phyloP scores from a whole-genome alignment of 1,140 invertebrate species.

The Cyphomyrmex costatus region DNA sequence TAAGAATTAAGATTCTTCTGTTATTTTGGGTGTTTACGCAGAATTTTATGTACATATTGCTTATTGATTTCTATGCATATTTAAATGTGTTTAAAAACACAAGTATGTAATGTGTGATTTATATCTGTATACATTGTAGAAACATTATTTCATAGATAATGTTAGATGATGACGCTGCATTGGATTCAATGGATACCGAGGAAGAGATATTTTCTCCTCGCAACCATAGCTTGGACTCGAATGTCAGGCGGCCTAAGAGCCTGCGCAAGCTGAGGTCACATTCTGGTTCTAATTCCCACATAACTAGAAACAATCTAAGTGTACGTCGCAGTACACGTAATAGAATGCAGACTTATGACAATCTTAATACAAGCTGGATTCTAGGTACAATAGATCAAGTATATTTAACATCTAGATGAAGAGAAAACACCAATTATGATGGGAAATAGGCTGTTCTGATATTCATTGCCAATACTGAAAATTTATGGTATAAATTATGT shows the following conservation, averaged over 20 bases:
- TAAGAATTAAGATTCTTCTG: neutral
- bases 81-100: too few relatives aligned
- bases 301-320: conserved; percentile 82
- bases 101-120: too few relatives aligned
- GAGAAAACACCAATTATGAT: neutral
- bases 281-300: conserved; percentile 75
- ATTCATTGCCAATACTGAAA: too few relatives aligned
- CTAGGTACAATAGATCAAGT: conserved; percentile 79
- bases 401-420: neutral
- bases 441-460: neutral
- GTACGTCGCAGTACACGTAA: conserved; percentile 88
- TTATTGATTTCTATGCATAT: conserved; percentile 2
- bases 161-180: conserved; percentile 84
- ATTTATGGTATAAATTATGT: too few relatives aligned
- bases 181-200: conserved; percentile 86
- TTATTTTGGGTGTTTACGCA: neutral
- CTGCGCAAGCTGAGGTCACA: conserved; percentile 83
- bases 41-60: neutral
- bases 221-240: conserved; percentile 75
- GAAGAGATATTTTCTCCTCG: conserved; percentile 84
- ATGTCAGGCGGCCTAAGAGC: conserved; percentile 78
- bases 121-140: neutral
- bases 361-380: conserved; percentile 88
- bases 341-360: conserved; percentile 87
- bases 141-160: conserved; percentile 80